Evolutionary conservation across 2,888 invertebrate species (phyloP), one percentile per base, ranked within the genome.

Genomic region (Pammene fasciana): DNA sequence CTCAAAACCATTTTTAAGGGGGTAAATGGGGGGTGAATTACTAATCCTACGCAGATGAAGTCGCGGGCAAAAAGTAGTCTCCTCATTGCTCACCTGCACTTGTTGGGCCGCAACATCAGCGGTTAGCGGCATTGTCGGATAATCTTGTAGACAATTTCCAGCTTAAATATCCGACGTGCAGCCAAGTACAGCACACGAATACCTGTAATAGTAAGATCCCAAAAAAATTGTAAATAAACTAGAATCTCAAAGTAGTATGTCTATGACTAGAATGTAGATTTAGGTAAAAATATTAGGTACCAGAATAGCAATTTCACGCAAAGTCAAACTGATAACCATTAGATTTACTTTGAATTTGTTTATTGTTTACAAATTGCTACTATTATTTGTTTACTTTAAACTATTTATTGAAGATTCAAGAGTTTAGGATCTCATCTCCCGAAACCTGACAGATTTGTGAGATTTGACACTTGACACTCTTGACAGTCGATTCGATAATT

Each of bases 101-200:
- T 95, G 95, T 76, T 95, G 95, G 1, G 96, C 96, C 61, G 96
- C 95, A 52, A 95, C 94, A 87, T 97, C 96, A 75, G 95, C 95
- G 62, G 96, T 96, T 75, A 96, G 94, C 13, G 96, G 95, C 96
- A 96, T 96, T 78, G 74, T 89, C 75, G n/a, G 91, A 87, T 80
- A 89, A 86, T 64, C 86, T 84, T 75, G 86, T 83, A 67, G 94
- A 93, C 75, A 94, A 87, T 75, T 81, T 92, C 86, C 91, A 89
- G 77, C 87, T 90, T 71, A 94, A 78, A 76, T 87, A 88, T 52
- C 94, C 79, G 26, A 92, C 90, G 82, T 94, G 93, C 61, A 88
- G 85, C 94, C 94, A 94, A 71, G 89, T 88, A 26, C 88, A 73
- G 65, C 89, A 74, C 0, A 94, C 90, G 75, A 93, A 87, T 52